Evolutionary conservation across 2,888 invertebrate genomes (phyloP), one percentile per base, ranked within the genome.

Genomic region (Lottia gigantea): DNA sequence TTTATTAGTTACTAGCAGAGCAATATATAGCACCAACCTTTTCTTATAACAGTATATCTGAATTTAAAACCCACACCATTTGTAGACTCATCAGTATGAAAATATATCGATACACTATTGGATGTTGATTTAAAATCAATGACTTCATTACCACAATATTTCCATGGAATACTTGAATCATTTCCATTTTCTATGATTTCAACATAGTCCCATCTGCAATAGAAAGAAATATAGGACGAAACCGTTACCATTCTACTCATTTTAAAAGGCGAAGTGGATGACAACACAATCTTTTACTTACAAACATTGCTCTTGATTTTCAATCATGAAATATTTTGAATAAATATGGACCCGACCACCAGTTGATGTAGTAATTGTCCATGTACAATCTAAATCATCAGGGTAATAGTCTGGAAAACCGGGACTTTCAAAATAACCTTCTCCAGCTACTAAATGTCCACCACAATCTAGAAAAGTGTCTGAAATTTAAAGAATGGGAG

Each of bases 121-220:
- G 73, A 74, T 4, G 61, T 14, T 14, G 78, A 76, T 23, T 74
- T 25, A 62, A 70, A 72, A 16, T 62, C 49, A 8, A 78, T 16
- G 7, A 63, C 64, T 3, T 73, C 47, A 46, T 68, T 67, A 19
- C 78, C 78, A 69, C 78, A 78, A 62, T 73, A 76, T 25, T 64
- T 63, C 23, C 68, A 67, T 16, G 68, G 61, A 4, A 69, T 67
- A 40, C 45, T 55, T 16, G 62, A 66, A 15, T 55, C 68, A 31
- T 70, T 66, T 11, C 15, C 66, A 1, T 74, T 74, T 63, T 76
- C 76, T 25, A 66, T 26, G n/a, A 78, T 70, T 26, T 71, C 73
- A 14, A 78, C 31, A 61, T 73, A 76, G 49, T 78, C 78, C 73
- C 74, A 78, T 23, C 78, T 78, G 71, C 25, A 65, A 31, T 23